Evolutionary conservation across 1,140 invertebrate genomes (phyloP), one percentile per base, ranked within the genome.

Genomic region (Elymnias hypermnestra): DNA sequence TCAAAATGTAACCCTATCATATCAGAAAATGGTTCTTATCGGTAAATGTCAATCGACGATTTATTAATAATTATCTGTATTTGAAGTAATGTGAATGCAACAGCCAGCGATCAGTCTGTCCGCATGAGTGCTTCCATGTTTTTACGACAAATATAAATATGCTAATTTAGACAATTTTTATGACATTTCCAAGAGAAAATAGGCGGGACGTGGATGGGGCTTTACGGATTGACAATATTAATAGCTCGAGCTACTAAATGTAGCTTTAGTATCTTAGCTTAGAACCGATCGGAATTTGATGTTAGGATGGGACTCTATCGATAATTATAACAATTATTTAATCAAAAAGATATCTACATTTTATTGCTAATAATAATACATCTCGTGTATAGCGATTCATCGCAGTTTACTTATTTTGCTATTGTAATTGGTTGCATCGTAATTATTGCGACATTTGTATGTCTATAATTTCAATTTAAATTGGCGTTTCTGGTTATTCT

Each of bases 81-180:
- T n/a, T 48, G 1, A 37, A 50, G 48, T 52, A 45, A 41, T 53
- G 52, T 39, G 41, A 58, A 52, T 45, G 54, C 58, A 44, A 54
- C 31, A 54, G 45, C 63, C 75, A 77, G 75, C 66, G 76, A 75
- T 70, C 74, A 76, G 72, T 81, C 77, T 84, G 79, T 84, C 79
- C 79, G 79, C 75, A 63, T 67, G 67, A 72, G 79, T 84, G 79
- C 81, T 84, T 84, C 77, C 81, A 84, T 72, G 71, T 83, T 83
- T 83, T 74, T 79, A 82, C 61, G 64, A 72, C 62, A 56, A 74
- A 70, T 68, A 72, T 64, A 46, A 61, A 63, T 67, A 67, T 58
- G 62, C 68, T 70, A 65, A 70, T 71, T 71, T 79, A 74, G 70
- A 77, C 56, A 58, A 68, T 72, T 83, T 77, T 71, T 70, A 72